These are phyloP conservation scores for Zoroaster sp. DNA, from an alignment of 53 echinoderm and acorn worm species.

Conservation along the genomic window DNA sequence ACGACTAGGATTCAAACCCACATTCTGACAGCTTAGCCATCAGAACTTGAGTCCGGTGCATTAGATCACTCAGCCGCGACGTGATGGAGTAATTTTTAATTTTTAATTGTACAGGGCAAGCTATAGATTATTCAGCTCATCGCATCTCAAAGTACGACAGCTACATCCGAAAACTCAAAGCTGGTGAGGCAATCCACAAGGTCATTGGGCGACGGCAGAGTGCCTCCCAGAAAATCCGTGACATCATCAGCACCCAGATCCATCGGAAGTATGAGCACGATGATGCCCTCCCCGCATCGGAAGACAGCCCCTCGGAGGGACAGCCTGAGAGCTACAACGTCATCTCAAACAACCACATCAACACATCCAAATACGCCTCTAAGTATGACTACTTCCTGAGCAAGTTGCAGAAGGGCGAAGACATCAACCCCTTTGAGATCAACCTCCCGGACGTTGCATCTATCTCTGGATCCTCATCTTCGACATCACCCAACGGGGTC, in stretches of 20 bases:
- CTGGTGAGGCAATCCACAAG: conserved; percentile 90
- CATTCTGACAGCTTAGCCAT: no score
- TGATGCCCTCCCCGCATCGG: background rate
- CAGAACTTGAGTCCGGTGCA: no score
- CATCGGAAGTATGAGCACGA: conserved; percentile 69
- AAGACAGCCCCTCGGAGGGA: conserved; percentile 8
- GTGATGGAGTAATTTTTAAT: background rate
- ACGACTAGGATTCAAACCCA: no score
- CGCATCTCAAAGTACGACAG: conserved; percentile 98
- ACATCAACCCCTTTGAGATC: conserved; percentile 7
- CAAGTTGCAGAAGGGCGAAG: conserved; percentile 62
- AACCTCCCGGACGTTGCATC: conserved; percentile 19
- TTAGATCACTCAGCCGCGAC: no score
- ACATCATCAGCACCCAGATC: conserved; percentile 85
- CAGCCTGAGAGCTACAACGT: conserved; percentile 23
- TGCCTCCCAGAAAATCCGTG: conserved; percentile 84
- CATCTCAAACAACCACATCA: conserved; percentile 27
- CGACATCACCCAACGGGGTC: conserved; percentile 7
- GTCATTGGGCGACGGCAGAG: conserved; percentile 84
- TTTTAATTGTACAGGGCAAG: conserved; percentile 69
- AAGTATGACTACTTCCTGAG: conserved; percentile 79
- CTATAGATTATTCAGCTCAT: conserved; percentile 87
- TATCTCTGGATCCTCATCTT: conserved; percentile 40
- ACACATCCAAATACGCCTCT: conserved; percentile 38
- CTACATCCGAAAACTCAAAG: conserved; percentile 96